These are phyloP conservation scores for Gymnoscopelus microlampas DNA, from an alignment of 2,797 vertebrate genomes.

Conservation along the genomic window DNA sequence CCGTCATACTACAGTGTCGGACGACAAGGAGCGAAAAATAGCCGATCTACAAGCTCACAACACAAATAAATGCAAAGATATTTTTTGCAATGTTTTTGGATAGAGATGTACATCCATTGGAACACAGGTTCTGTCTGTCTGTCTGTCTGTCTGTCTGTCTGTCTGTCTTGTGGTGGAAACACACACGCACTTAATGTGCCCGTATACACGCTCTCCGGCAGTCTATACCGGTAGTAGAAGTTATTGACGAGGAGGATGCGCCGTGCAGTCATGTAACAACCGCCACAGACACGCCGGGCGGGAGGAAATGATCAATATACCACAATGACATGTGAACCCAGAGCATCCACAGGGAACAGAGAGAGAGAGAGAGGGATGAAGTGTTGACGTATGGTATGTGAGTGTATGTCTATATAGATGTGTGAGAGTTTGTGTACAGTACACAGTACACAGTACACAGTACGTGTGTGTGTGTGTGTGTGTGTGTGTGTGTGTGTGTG, in stretches of 20 bases:
- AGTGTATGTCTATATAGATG: neutral
- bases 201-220: neutral
- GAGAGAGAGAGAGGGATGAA: slow-evolving; percentile 17
- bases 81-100: no score
- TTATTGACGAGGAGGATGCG: slow-evolving; percentile 69
- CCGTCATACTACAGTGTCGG: no score
- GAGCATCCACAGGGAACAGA: slow-evolving; percentile 1
- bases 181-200: neutral
- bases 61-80: no score
- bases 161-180: neutral
- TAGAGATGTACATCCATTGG: no score
- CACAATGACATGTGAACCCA: slow-evolving; percentile 65
- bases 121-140: no score
- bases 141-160: no score
- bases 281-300: slow-evolving; percentile 65
- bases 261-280: slow-evolving; percentile 74
- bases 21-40: no score
- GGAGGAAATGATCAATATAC: slow-evolving; percentile 81
- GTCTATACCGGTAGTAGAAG: slow-evolving; percentile 56
- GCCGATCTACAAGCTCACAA: no score
- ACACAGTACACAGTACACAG: neutral
- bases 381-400: neutral
- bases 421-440: slow-evolving; percentile 25
- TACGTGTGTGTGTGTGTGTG: no score
- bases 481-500: no score